Percentiles rank a stretch among this genome's conserved stretches.
Evolutionary conservation across 2,888 invertebrate genomes (phyloP).

Genomic region (Elysia crispata): DNA sequence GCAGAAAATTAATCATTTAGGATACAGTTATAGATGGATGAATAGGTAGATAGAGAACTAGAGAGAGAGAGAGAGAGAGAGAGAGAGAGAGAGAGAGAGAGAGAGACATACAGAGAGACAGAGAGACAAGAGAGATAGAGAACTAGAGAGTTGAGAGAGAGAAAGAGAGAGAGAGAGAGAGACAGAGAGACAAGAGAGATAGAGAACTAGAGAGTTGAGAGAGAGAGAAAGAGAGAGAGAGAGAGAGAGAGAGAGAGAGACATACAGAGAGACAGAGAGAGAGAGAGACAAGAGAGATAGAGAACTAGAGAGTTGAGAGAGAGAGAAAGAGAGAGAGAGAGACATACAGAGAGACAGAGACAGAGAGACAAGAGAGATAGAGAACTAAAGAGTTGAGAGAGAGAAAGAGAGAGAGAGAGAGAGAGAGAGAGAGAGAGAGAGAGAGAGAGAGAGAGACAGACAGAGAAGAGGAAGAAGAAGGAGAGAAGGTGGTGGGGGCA

Average conservation of each 20-base stretch:
- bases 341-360: constrained; percentile 24
- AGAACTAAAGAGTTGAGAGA: background rate
- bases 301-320: constrained; percentile 16
- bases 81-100: too few relatives aligned
- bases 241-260: background rate
- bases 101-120: too few relatives aligned
- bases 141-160: too few relatives aligned
- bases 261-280: background rate
- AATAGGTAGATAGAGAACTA: too few relatives aligned
- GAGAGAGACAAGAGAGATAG: constrained; percentile 29
- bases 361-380: background rate
- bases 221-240: background rate
- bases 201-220: too few relatives aligned
- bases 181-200: too few relatives aligned
- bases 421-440: constrained; percentile 5
- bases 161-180: too few relatives aligned
- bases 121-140: too few relatives aligned
- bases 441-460: constrained; percentile 12
- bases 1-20: too few relatives aligned
- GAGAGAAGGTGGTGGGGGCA: too few relatives aligned
- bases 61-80: too few relatives aligned
- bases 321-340: constrained; percentile 22
- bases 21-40: too few relatives aligned
- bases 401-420: background rate
- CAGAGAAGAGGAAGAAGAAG: background rate